These are phyloP conservation scores for Homarus gammarus DNA, from an alignment of 2,888 invertebrate species.

Conservation along the genomic window DNA sequence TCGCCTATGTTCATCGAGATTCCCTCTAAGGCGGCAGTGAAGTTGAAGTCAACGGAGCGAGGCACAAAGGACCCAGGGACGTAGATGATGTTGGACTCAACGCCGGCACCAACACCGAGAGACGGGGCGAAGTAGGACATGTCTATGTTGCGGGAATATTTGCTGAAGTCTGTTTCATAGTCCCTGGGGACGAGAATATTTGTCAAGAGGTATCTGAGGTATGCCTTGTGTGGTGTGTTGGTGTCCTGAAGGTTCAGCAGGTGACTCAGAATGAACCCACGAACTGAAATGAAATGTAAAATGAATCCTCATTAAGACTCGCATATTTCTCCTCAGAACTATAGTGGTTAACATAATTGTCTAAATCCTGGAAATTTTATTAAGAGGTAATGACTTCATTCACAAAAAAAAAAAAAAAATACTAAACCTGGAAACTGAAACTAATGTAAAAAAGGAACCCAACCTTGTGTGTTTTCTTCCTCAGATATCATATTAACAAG, in stretches of 20 bases:
- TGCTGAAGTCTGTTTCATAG: conserved; percentile 49
- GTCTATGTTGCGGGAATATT: conserved; percentile 65
- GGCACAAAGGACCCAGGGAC: conserved; percentile 55
- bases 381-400: too few species aligned
- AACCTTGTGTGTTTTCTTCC: conserved; percentile 36
- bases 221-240: conserved; percentile 46
- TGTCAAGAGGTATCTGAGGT: conserved; percentile 48
- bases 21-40: conserved; percentile 53
- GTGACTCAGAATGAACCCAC: conserved; percentile 70
- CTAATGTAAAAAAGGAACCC: too few species aligned
- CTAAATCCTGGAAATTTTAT: too few species aligned
- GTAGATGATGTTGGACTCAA: conserved; percentile 66
- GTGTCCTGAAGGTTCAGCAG: conserved; percentile 60
- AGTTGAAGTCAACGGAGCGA: conserved; percentile 46
- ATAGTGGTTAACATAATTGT: too few species aligned
- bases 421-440: too few species aligned
- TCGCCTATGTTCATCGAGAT: conserved; percentile 63
- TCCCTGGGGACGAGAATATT: conserved; percentile 30
- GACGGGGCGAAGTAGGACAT: conserved; percentile 57
- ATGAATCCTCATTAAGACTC: neutral
- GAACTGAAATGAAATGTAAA: conserved; percentile 61
- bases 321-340: too few species aligned
- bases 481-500: neutral
- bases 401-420: too few species aligned
- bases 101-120: conserved; percentile 60